A percentile compares a stretch with the other conserved stretches of the same genome.
Evolutionary conservation across 37 sponge, comb jelly and placozoan genomes (phyloP).

Genomic region (Geodia barretti): DNA sequence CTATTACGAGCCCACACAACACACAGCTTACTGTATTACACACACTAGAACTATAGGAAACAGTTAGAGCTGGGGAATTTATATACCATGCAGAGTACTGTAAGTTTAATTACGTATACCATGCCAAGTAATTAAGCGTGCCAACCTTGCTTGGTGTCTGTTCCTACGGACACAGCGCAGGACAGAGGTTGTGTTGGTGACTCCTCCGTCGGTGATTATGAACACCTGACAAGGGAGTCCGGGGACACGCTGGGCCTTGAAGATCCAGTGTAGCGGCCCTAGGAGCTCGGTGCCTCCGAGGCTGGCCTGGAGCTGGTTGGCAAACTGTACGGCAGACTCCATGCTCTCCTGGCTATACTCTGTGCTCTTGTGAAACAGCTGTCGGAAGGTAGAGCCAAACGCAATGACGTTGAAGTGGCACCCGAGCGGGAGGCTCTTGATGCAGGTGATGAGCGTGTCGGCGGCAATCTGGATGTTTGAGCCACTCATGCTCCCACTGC

Average conservation of each 20-base stretch:
- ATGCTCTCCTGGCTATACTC: constrained; percentile 47
- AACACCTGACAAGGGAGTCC: constrained; percentile 67
- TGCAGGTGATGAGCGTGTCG: constrained; percentile 56
- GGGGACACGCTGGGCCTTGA: constrained; percentile 18
- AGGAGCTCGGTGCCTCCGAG: constrained; percentile 86
- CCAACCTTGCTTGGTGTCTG: constrained; percentile 63
- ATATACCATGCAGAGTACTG: too few species aligned
- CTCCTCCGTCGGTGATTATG: constrained; percentile 80
- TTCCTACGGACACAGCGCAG: constrained; percentile 39
- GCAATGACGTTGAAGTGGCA: constrained; percentile 83
- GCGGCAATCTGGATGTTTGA: constrained; percentile 52
- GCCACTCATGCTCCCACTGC: constrained; percentile 86
- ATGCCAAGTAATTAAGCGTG: too few species aligned
- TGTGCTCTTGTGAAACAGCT: constrained; percentile 39
- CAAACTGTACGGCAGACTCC: constrained; percentile 59
- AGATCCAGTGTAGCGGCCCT: constrained; percentile 66
- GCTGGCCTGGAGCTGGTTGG: constrained; percentile 66
- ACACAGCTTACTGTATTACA: too few species aligned
- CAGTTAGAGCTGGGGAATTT: too few species aligned
- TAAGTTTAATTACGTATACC: too few species aligned
- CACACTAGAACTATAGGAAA: too few species aligned
- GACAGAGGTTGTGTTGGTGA: constrained; percentile 36
- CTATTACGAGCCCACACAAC: too few species aligned
- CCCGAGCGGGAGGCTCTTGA: constrained; percentile 70
- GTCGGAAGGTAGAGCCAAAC: constrained; percentile 73